These are phyloP conservation scores for Neuroterus valhalla DNA, from an alignment of 1,140 invertebrate species.

Conservation along the genomic window DNA sequence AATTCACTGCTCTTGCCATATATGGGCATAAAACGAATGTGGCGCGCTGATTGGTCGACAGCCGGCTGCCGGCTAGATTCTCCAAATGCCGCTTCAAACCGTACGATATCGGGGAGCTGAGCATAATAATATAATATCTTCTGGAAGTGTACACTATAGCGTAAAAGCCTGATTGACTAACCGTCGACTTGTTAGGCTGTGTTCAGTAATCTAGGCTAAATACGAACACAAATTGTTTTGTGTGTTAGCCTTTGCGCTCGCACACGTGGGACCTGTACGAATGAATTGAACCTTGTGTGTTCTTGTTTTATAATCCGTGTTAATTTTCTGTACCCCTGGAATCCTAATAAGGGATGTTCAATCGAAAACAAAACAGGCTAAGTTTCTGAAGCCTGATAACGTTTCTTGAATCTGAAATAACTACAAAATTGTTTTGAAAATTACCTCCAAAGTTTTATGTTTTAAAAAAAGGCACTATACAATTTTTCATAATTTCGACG, in stretches of 20 bases:
- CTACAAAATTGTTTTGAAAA: background rate
- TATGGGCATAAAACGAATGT: conserved; percentile 85
- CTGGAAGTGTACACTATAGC: conserved; percentile 60
- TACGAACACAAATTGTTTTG: conserved; percentile 11
- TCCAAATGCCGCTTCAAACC: conserved; percentile 75
- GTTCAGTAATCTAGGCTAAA: conserved; percentile 7
- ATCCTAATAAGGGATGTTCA: background rate
- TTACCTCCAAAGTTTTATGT: background rate
- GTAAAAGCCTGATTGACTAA: conserved; percentile 66
- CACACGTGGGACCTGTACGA: background rate
- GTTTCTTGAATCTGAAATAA: too few relatives aligned
- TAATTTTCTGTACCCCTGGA: conserved; percentile 1
- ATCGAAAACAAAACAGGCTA: too few relatives aligned
- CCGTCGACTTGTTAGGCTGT: conserved; percentile 53
- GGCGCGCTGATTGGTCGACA: conserved; percentile 78
- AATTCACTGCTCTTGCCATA: conserved; percentile 81
- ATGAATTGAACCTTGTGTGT: background rate
- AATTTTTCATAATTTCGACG: too few relatives aligned
- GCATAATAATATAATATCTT: conserved; percentile 60
- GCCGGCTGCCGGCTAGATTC: conserved; percentile 73
- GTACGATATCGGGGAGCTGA: conserved; percentile 68
- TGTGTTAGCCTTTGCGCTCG: background rate
- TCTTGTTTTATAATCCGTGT: conserved; percentile 6
- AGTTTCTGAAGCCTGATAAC: too few relatives aligned
- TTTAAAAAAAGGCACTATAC: too few relatives aligned